Evolutionary conservation across 2,888 invertebrate genomes (phyloP).

Genomic region (Acanthopleura granulata): DNA sequence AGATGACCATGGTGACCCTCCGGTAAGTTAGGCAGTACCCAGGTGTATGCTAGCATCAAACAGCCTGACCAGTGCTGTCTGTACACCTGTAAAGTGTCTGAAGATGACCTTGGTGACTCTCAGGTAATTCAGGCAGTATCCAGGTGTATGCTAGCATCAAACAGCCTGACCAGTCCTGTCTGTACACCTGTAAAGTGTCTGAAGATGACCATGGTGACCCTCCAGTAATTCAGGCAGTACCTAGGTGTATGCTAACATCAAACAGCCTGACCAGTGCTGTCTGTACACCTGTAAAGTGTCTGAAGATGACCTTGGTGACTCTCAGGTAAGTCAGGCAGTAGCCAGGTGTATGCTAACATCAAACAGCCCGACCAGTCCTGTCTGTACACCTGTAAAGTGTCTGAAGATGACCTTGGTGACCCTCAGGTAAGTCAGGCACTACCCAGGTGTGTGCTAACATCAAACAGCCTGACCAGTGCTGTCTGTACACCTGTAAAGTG

Average conservation of each 20-base stretch:
- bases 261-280: constrained; percentile 80
- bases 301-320: constrained; percentile 77
- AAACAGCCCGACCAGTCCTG: constrained; percentile 79
- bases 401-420: constrained; percentile 76
- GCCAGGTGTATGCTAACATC: constrained; percentile 81
- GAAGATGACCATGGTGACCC: constrained; percentile 78
- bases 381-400: constrained; percentile 84
- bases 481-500: constrained; percentile 85
- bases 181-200: constrained; percentile 84
- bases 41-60: constrained; percentile 80
- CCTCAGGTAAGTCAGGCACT: constrained; percentile 80
- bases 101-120: constrained; percentile 77
- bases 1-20: constrained; percentile 75
- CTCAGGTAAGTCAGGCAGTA: constrained; percentile 80
- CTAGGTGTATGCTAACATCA: constrained; percentile 80
- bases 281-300: too few relatives aligned
- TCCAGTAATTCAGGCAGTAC: constrained; percentile 77
- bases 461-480: constrained; percentile 79
- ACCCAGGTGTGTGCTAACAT: constrained; percentile 82
- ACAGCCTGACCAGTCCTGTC: constrained; percentile 79
- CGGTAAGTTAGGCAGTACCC: constrained; percentile 78
- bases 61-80: constrained; percentile 80
- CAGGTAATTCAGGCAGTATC: constrained; percentile 77
- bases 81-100: constrained; percentile 84
- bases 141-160: constrained; percentile 81